Evolutionary conservation across 2,113 vertebrate genomes (phyloP).

Genomic region (Raja brachyura): DNA sequence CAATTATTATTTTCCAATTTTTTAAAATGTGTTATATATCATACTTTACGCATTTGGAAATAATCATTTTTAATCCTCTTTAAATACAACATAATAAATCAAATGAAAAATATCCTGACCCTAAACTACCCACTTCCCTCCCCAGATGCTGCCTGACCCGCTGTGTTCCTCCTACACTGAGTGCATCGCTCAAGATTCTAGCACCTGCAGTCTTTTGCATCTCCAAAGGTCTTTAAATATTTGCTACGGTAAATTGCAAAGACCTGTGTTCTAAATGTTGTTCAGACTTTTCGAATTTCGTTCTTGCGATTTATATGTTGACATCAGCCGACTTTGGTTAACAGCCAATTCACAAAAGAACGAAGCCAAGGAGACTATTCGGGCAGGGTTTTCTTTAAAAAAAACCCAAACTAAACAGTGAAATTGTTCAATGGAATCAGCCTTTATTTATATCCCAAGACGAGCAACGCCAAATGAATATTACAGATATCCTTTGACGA

Average conservation of each 20-base stretch:
- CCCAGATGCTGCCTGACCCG: too few species aligned
- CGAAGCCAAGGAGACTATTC: not conserved
- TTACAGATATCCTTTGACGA: slow-evolving; percentile 7
- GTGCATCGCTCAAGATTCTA: too few species aligned
- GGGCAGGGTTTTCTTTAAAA: not conserved
- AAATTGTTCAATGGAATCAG: not conserved
- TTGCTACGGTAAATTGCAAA: not conserved
- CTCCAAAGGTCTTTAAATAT: not conserved
- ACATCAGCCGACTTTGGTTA: not conserved
- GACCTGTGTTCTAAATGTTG: not conserved
- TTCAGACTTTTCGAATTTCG: not conserved
- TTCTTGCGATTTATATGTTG: not conserved
- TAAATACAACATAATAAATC: too few species aligned
- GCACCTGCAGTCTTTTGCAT: too few species aligned
- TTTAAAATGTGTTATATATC: too few species aligned
- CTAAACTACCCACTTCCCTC: too few species aligned
- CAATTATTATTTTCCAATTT: too few species aligned
- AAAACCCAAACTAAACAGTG: not conserved
- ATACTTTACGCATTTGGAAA: too few species aligned
- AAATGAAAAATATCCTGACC: too few species aligned
- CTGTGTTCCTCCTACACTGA: too few species aligned
- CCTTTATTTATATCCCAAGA: not conserved
- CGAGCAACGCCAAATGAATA: slow-evolving; percentile 15
- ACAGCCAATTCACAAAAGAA: not conserved
- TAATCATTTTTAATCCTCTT: too few species aligned